Evolutionary conservation across 1,140 invertebrate species (phyloP), one percentile per base, ranked within the genome.

Genomic region (Scaptomyza montana): DNA sequence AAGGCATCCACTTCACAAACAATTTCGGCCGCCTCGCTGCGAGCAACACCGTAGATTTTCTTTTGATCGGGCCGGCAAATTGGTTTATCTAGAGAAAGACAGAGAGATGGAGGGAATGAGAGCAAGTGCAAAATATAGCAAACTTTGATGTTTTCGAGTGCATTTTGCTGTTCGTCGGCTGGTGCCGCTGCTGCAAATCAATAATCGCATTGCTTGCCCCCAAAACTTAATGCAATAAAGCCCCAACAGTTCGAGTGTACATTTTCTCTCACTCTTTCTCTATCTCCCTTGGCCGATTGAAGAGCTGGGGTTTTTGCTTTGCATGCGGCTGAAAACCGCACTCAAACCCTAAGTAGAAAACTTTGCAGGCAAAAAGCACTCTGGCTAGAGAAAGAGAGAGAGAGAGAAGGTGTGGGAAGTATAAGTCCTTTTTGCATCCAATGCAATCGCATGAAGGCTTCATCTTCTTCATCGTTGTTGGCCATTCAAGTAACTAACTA

Each of bases 1-100:
- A 96, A 97, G 10, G 97, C 95, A 77, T 97, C 96, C 12, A 98
- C 97, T 92, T 96, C 95, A 92, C 97, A 98, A 56, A 95, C 92
- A 49, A 98, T 94, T 75, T 95, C 94, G 0, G 95, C 96, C 30
- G 95, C 94, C 92, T 98, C 97, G 82, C 96, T 95, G 53, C 96
- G 93, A 0, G 96, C 97, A 4, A 98, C 96, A 5, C 96, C 97
- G 78, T 97, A 98, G 66, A 97, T 94, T 62, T 94, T 94, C 92
- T 97, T 96, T 90, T 97, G 96, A 67, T 95, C 95, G 60, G 94
- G 92, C 64, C 94, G 94, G 90, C 97, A 98, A 65, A 98, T 93
- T 54, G 97, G 97, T 81, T 96, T 96, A 93, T 97, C 97, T 98
- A 62, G 30, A 72, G 68, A 59, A 12, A 16, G 12, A 43, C 13